Base-by-base conservation (phyloP, 2,113 vertebrate species). In the Tetrax tetrax region DNA sequence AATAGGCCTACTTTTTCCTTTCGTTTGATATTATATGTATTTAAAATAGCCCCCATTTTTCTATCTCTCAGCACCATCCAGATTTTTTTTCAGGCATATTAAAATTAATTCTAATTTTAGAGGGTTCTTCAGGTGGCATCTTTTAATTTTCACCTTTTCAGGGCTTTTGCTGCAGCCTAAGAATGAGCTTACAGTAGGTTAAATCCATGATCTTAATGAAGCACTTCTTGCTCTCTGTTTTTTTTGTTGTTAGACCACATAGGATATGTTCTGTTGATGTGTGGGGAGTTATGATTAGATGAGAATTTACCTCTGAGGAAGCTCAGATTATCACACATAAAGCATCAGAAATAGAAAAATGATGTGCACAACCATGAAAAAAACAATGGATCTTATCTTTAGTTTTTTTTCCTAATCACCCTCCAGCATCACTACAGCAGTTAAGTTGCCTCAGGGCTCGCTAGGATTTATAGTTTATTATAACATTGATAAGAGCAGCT, bases 221-320 rank as follows among this genome's bases (percentile, higher is more conserved):
- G 94, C 89, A 96, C 96, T 95, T 93, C 79, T 90, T 94, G 94
- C 89, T 92, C 83, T 95, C 75, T 94, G 33, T 54, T 25, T 92
- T 93, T 92, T 72, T 57, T 95, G 90, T 97, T 97, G 92, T 93
- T 96, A 96, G 94, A 96, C 94, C 96, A 97, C 95, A 97, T 96
- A 97, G 96, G 97, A 97, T 92, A 96, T 82, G 87, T 95, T 96
- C 96, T 97, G 96, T 97, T 97, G 96, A 97, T 97, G 93, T 97
- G 97, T 94, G 83, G 95, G 91, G 97, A 97, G 80, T 97, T 89
- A 89, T 87, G 97, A 97, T 97, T 97, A 97, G 96, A 97, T 96
- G 96, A 96, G 95, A 97, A 97, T 96, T 97, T 97, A 97, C 96
- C 96, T 96, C 97, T 97, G 96, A 97, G 96, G 96, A 97, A 97